These are phyloP conservation scores for Tapirus terrestris DNA, from an alignment of 2,113 vertebrate genomes.

Conservation along the genomic window DNA sequence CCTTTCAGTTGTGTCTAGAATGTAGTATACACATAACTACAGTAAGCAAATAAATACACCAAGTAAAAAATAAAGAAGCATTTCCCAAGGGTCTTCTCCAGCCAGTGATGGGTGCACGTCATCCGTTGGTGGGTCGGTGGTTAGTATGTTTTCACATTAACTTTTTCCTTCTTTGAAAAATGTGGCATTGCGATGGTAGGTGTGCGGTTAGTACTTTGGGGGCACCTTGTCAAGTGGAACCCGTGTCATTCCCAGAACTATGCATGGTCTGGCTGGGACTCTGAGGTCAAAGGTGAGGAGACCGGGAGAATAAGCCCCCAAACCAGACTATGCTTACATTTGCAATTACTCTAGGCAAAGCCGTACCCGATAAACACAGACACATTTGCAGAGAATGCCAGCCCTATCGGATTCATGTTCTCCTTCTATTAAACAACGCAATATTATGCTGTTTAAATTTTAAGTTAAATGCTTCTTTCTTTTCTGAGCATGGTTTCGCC, in stretches of 20 bases:
- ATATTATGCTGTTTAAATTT: not conserved
- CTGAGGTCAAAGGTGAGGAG: not conserved
- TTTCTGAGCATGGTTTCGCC: slow-evolving; percentile 28
- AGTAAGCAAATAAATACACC: not conserved
- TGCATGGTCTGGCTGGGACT: rapidly evolving
- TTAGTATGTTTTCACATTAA: rapidly evolving
- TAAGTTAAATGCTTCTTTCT: not conserved
- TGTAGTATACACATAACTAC: rapidly evolving
- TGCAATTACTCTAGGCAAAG: rapidly evolving
- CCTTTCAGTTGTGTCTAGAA: too few species aligned
- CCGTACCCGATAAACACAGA: not conserved
- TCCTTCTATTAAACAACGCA: not conserved
- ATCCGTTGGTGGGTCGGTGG: rapidly evolving
- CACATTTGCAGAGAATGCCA: not conserved
- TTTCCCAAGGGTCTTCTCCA: not conserved
- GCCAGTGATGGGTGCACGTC: rapidly evolving
- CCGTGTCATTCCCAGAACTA: rapidly evolving
- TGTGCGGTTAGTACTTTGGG: rapidly evolving
- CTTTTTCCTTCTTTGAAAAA: not conserved
- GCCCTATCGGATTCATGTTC: not conserved
- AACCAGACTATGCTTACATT: rapidly evolving
- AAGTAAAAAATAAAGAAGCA: rapidly evolving
- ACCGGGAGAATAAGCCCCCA: rapidly evolving
- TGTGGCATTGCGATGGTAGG: rapidly evolving
- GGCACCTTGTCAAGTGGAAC: rapidly evolving